Evolutionary conservation across 2,113 vertebrate species (phyloP).

Genomic region (Microtus oregoni): DNA sequence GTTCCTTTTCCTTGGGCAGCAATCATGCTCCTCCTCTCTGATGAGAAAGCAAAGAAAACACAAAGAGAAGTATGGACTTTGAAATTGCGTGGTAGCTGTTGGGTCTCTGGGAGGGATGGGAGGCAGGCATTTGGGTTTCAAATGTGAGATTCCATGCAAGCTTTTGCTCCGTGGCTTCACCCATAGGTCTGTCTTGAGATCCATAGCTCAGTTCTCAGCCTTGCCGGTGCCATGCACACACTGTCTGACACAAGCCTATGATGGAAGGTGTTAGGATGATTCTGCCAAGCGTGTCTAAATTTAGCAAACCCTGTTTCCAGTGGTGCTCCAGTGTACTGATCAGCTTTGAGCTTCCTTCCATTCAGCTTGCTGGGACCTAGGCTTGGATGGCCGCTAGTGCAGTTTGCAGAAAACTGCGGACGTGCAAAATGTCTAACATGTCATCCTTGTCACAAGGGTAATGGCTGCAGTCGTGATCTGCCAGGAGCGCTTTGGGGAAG

Average conservation of each 20-base stretch:
- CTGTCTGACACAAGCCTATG: background rate
- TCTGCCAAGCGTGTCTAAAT: slow-evolving; percentile 66
- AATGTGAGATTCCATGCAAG: background rate
- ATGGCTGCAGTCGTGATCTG: background rate
- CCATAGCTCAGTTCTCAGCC: background rate
- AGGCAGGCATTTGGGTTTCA: background rate
- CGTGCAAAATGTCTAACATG: background rate
- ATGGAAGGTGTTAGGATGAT: background rate
- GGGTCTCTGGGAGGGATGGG: background rate
- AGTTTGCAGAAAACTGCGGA: slow-evolving; percentile 67
- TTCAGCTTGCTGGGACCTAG: background rate
- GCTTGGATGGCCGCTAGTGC: slow-evolving; percentile 70
- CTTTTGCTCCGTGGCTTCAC: background rate
- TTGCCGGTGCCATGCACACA: background rate
- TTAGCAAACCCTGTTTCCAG: slow-evolving; percentile 11
- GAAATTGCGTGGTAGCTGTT: background rate
- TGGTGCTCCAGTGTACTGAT: background rate
- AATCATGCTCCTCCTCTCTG: background rate
- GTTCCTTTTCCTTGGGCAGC: slow-evolving; percentile 57
- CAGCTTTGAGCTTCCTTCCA: background rate
- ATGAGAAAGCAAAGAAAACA: slow-evolving; percentile 46
- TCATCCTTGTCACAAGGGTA: background rate
- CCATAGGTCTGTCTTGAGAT: rapidly evolving
- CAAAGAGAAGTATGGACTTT: slow-evolving; percentile 35
- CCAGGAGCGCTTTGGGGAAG: background rate